Base-by-base conservation (phyloP, 1,140 invertebrate genomes). In the Leptinotarsa texana region DNA sequence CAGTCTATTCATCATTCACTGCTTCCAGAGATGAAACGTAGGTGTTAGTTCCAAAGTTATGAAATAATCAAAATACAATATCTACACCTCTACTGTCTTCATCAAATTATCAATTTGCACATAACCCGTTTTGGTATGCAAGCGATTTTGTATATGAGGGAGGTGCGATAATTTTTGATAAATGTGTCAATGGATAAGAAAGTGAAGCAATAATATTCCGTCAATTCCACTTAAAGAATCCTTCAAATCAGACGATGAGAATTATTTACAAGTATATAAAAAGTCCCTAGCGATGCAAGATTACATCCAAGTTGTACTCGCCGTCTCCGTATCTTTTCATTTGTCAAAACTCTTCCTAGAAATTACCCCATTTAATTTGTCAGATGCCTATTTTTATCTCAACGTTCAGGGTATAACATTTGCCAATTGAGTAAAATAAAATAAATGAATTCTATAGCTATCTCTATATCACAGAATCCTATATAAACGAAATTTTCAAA, bases 371-470 rank as follows among this genome's bases (percentile, higher is more conserved):
- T 2, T 49, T 3, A 49, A 49, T 49, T 3, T 15, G 13, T 51
- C 49, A 51, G 3, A 51, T 15, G 49, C 13, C 8, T 51, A 51
- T 51, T 11, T 51, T 51, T 1, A 13, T 13, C 49, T 3, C 13
- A 17, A 17, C 49, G 17, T 51, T 17, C 3, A 3, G 17, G 3
- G 49, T 51, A 51, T 51, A 51, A 51, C 49, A 51, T 51, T 51
- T 67, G 33, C 65, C 27, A 42, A 68, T 33, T 48, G 66, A 68
- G 48, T 68, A 33, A 17, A 68, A 68, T 68, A 48, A 68, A 68
- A 68, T 68, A 3, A 68, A 68, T 68, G n/a, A 68, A 68, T 22
- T 33, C n/a, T 68, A 4, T 68, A 33, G 66, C 66, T 48, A 68
- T 48, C 48, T 33, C n/a, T 27, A 68, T 47, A 68, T 27, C 13